Evolutionary conservation across 2,888 invertebrate species (phyloP).

Genomic region (Mythimna lalbum): DNA sequence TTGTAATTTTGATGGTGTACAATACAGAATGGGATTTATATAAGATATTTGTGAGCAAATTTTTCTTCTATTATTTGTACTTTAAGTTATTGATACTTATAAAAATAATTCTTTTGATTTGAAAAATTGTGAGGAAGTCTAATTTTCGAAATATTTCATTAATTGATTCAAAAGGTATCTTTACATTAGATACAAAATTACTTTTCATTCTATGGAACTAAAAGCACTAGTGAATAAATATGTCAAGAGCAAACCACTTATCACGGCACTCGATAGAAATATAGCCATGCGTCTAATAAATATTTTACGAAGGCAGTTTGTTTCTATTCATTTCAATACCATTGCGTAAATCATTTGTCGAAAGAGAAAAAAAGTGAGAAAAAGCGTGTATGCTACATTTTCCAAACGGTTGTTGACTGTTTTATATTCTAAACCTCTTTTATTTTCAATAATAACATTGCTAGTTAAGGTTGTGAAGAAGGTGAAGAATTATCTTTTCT

Average conservation of each 20-base stretch:
- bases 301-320: conserved; percentile 10
- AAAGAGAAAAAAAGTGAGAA: neutral
- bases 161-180: neutral
- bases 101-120: neutral
- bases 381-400: neutral
- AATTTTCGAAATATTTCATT: neutral
- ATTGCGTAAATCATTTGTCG: neutral
- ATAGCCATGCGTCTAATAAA: conserved; percentile 27
- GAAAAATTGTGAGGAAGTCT: too few relatives aligned
- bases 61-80: too few relatives aligned
- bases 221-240: conserved; percentile 18
- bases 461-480: neutral
- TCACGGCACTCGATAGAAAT: conserved; percentile 4
- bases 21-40: too few relatives aligned
- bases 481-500: neutral
- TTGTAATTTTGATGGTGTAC: too few relatives aligned
- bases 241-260: conserved; percentile 33
- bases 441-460: neutral
- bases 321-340: conserved; percentile 11
- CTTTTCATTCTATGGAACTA: conserved; percentile 6
- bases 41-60: too few relatives aligned
- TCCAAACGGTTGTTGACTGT: neutral
- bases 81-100: neutral
- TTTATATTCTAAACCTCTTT: neutral
- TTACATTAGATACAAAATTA: conserved; percentile 3